A percentile compares a stretch with the other conserved stretches of the same genome.
Evolutionary conservation across 2,113 vertebrate species (phyloP).

Genomic region (Gobius niger): DNA sequence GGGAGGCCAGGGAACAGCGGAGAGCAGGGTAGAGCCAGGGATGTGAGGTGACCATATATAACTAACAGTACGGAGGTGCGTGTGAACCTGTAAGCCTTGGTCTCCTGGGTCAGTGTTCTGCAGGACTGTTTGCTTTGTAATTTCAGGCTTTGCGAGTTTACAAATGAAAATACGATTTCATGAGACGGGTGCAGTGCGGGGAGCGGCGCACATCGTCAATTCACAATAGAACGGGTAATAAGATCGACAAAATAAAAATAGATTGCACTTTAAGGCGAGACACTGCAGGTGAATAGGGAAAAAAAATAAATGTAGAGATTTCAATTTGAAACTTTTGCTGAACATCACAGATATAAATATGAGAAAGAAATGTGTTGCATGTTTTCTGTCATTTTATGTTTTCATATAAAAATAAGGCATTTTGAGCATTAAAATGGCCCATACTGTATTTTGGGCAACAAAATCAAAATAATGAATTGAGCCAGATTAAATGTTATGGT

Average conservation of each 20-base stretch:
- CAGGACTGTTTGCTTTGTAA: constrained; percentile 2
- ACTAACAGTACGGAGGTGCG: too few relatives aligned
- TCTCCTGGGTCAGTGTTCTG: not conserved
- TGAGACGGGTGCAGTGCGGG: not conserved
- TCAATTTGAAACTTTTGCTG: too few relatives aligned
- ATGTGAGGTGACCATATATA: not conserved
- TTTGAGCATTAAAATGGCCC: too few relatives aligned
- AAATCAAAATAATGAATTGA: too few relatives aligned
- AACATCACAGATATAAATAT: too few relatives aligned
- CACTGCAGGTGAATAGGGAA: too few relatives aligned
- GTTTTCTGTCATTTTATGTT: too few relatives aligned
- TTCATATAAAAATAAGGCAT: too few relatives aligned
- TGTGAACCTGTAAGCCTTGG: not conserved
- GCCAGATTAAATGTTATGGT: too few relatives aligned
- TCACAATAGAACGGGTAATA: not conserved
- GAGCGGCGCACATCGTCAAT: not conserved
- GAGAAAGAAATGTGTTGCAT: too few relatives aligned
- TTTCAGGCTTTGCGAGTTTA: constrained; percentile 4
- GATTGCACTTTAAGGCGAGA: not conserved
- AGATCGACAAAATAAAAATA: not conserved
- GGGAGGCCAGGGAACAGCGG: not conserved
- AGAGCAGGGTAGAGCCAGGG: not conserved
- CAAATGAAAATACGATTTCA: not conserved
- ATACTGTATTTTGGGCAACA: too few relatives aligned
- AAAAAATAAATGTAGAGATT: too few relatives aligned